Base-by-base conservation (phyloP, 2,113 vertebrate species). In the Lycocorax pyrrhopterus region DNA sequence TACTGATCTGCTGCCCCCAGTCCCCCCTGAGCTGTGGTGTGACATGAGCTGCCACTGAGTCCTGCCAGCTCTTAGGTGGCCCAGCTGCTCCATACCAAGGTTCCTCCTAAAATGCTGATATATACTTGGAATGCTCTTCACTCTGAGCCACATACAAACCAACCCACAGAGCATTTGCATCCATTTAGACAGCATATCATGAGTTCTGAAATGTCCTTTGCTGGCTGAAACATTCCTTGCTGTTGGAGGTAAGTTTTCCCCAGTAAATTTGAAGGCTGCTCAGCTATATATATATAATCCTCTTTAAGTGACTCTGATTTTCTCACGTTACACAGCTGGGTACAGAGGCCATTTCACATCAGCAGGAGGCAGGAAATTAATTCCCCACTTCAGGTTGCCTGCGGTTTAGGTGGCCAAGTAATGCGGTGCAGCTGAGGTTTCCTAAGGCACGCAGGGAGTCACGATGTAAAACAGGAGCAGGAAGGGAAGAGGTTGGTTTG, bases 401-500 rank as follows among this genome's bases (percentile, higher is more conserved):
- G 52, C 73, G 52, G 68, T 26, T 51, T 41, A 30, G 71, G 14
- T 37, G 16, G 17, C 2, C 19, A 76, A 46, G 44, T 16, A 59
- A 67, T 17, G 44, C 79, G 47, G 52, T 17, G 10, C 30, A 51
- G 30, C 53, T 79, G 58, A 62, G 47, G 7, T 25, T 60, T 74
- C 35, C 7, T 72, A 3, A 23, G 52, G 62, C 9, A 10, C 7
- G 8, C 8, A 18, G 46, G 37, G 27, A 47, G 27, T 27, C 12
- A 16, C 3, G 5, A 5, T 6, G 16, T 26, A 35, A 60, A 69
- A 7, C 7, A 52, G 41, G 53, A 43, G 43, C 3, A 29, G n/a
- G 8, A 47, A 9, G 2, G 4, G 4, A 17, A 2, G 3, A 7
- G 19, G 1, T 0, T 41, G 30, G 4, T 39, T 59, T 83, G 44